Evolutionary conservation across 2,113 vertebrate species (phyloP).

Genomic region (Phycodurus eques): DNA sequence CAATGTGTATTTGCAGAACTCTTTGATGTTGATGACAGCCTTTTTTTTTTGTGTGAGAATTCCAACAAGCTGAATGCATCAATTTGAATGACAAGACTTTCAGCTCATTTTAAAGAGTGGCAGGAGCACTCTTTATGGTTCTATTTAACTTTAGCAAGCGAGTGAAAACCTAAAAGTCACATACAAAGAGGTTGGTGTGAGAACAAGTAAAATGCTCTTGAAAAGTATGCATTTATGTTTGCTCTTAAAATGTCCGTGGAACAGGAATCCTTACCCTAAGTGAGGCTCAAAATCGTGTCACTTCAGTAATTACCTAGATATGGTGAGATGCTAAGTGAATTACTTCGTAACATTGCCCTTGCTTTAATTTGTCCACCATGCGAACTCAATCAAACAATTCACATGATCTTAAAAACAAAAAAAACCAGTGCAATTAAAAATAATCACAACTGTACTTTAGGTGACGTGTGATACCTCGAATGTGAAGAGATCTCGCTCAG

Average conservation of each 20-base stretch:
- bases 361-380: background rate
- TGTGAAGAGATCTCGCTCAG: conserved; percentile 91
- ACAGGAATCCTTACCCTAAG: background rate
- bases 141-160: background rate
- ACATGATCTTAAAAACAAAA: background rate
- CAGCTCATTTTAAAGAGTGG: background rate
- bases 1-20: background rate
- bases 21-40: background rate
- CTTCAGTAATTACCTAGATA: background rate
- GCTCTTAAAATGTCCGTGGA: background rate
- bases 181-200: background rate
- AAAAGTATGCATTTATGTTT: background rate
- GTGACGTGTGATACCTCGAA: conserved; percentile 77
- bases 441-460: background rate
- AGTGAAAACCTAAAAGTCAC: background rate
- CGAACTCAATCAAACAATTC: background rate
- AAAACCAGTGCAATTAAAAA: background rate
- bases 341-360: background rate
- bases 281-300: background rate
- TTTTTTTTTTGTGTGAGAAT: background rate
- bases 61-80: background rate
- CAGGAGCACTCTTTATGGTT: background rate
- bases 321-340: background rate
- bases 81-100: background rate
- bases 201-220: background rate